phyloP scores from a whole-genome alignment of 2,113 vertebrate genomes.

The Heliornis fulica region DNA sequence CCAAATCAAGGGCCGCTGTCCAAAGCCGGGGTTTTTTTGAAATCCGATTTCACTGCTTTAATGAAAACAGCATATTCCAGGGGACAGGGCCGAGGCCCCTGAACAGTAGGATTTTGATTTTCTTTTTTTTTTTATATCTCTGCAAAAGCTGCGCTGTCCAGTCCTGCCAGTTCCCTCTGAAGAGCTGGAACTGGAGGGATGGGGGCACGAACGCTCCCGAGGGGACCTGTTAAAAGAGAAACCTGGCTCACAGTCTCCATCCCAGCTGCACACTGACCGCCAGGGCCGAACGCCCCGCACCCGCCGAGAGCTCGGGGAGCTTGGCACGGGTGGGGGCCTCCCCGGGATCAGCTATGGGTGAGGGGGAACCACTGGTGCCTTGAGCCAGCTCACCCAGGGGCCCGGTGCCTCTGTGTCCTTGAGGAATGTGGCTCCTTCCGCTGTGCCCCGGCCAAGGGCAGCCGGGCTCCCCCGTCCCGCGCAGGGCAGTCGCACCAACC shows the following conservation, averaged over 20 bases:
- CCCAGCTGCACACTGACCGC: background rate
- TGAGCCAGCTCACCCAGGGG: fast-evolving
- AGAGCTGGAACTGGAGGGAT: background rate
- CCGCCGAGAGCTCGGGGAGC: fast-evolving
- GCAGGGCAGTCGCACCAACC: fast-evolving
- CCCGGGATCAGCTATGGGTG: background rate
- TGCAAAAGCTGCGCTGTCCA: background rate
- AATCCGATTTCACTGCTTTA: slow-evolving; percentile 34
- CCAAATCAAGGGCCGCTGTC: slow-evolving; percentile 37
- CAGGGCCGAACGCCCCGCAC: fast-evolving
- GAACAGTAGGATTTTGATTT: background rate
- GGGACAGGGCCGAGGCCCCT: background rate
- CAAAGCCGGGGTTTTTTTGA: slow-evolving; percentile 46
- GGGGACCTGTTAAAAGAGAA: background rate
- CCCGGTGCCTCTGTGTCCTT: background rate
- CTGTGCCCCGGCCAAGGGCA: background rate
- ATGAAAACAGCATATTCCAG: slow-evolving; percentile 34
- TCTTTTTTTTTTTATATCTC: background rate
- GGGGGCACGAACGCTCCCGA: background rate
- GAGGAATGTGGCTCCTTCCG: background rate
- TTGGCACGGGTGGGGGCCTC: background rate
- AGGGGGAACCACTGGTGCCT: fast-evolving
- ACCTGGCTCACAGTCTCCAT: background rate
- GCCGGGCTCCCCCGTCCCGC: fast-evolving
- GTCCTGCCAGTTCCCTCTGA: background rate